Percentiles rank a stretch among this genome's conserved stretches.
phyloP scores from a whole-genome alignment of 1,140 invertebrate genomes.

The Zaprionus tsacasi region DNA sequence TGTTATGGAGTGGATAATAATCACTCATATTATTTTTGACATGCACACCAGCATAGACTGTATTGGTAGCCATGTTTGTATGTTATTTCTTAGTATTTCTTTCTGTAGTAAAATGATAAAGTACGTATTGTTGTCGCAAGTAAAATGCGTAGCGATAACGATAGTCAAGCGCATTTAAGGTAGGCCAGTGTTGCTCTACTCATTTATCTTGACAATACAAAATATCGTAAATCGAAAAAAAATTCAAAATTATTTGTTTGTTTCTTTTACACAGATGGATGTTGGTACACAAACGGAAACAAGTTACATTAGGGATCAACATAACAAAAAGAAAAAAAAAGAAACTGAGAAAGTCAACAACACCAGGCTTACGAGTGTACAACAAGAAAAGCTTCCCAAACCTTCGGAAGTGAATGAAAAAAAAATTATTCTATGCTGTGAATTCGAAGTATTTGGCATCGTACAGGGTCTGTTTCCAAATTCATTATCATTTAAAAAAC shows the following conservation, averaged over 20 bases:
- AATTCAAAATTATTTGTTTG: constrained; percentile 16
- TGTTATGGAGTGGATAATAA: constrained; percentile 68
- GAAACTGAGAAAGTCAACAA: not conserved
- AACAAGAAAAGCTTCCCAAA: not conserved
- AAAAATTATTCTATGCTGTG: constrained; percentile 38
- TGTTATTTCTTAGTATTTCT: constrained; percentile 10
- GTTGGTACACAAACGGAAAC: constrained; percentile 25
- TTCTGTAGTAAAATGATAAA: constrained; percentile 35
- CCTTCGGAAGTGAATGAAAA: not conserved
- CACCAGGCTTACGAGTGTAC: not conserved
- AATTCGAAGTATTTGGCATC: constrained; percentile 70
- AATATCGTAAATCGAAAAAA: not conserved
- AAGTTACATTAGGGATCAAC: not conserved
- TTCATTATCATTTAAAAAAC: not conserved
- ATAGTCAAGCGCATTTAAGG: constrained; percentile 4
- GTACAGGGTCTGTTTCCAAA: constrained; percentile 58
- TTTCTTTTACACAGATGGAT: not conserved
- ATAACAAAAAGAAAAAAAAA: not conserved
- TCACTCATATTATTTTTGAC: constrained; percentile 74
- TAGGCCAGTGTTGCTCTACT: constrained; percentile 31
- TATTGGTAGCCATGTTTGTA: constrained; percentile 42
- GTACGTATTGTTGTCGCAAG: constrained; percentile 22
- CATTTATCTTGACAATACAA: not conserved
- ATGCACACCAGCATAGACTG: constrained; percentile 68
- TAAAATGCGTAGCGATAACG: constrained; percentile 29